phyloP scores from a whole-genome alignment of 2,113 vertebrate species.

The Psammodynastes pulverulentus region DNA sequence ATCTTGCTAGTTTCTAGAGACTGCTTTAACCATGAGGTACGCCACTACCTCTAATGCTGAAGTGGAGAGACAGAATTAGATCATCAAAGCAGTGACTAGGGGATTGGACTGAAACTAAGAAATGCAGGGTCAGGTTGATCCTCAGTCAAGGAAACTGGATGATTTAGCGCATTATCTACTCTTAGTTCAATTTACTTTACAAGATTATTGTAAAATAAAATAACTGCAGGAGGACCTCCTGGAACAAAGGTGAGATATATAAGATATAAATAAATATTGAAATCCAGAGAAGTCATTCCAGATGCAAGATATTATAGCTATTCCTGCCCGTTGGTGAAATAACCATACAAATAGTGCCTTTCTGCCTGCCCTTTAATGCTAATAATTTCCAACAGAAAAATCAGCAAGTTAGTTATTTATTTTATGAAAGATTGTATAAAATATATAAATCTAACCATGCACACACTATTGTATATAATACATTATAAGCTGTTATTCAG shows the following conservation, averaged over 20 bases:
- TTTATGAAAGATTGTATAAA: conserved; percentile 9
- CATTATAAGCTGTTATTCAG: not conserved
- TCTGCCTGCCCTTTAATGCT: not conserved
- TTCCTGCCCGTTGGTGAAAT: too few species aligned
- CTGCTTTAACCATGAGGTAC: not conserved
- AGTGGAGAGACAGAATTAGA: not conserved
- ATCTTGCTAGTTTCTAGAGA: not conserved
- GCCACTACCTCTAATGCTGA: not conserved
- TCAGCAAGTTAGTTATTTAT: not conserved
- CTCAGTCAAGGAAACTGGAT: not conserved
- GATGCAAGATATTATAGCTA: not conserved
- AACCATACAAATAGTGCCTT: not conserved
- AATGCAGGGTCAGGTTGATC: not conserved
- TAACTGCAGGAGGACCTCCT: not conserved
- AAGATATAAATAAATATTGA: not conserved
- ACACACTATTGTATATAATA: not conserved
- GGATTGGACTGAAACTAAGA: not conserved
- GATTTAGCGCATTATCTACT: not conserved
- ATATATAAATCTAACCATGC: conserved; percentile 2
- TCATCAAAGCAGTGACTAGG: not conserved
- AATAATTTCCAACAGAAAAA: not conserved
- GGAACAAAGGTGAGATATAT: not conserved
- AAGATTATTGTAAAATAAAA: not conserved
- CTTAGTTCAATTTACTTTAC: not conserved
- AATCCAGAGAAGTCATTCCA: not conserved